Conservation (phyloP, 2,113 vertebrate genomes). For the Tamias sibiricus region DNA sequence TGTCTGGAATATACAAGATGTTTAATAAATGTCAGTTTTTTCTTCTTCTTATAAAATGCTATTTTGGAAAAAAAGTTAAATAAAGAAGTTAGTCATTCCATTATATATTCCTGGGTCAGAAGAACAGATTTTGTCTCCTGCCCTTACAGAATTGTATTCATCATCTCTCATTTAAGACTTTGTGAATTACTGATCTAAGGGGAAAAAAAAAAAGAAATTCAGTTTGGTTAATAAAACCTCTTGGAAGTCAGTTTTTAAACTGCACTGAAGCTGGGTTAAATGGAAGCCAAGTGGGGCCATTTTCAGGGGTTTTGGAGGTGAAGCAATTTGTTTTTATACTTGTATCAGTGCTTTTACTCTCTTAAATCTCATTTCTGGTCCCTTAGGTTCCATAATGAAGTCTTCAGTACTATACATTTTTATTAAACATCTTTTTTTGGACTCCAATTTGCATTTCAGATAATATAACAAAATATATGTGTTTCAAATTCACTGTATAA, state of each 20-base stretch:
- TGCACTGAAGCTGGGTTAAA: conserved; percentile 44
- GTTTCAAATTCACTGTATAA: conserved; percentile 81
- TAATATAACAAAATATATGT: conserved; percentile 83
- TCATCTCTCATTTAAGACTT: conserved; percentile 14
- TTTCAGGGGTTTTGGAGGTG: conserved; percentile 48
- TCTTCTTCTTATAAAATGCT: not conserved
- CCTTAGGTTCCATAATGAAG: conserved; percentile 77
- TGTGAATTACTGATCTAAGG: not conserved
- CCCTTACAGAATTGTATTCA: not conserved
- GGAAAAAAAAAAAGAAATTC: conserved; percentile 21
- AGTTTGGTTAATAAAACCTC: conserved; percentile 30
- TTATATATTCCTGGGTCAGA: conserved; percentile 31
- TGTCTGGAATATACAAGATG: not conserved
- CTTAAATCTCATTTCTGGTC: conserved; percentile 65
- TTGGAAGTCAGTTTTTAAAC: conserved; percentile 60
- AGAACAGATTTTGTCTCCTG: conserved; percentile 35
- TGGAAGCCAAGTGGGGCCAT: conserved; percentile 40
- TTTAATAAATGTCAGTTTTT: not conserved
- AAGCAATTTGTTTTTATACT: conserved; percentile 73
- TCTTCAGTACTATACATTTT: conserved; percentile 80
- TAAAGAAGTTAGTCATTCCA: not conserved
- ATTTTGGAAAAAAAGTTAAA: conserved; percentile 34
- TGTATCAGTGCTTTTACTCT: conserved; percentile 65
- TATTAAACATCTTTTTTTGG: conserved; percentile 81
- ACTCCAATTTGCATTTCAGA: conserved; percentile 81